These are phyloP conservation scores for Drusus annulatus DNA, from an alignment of 1,140 invertebrate genomes.

Conservation along the genomic window DNA sequence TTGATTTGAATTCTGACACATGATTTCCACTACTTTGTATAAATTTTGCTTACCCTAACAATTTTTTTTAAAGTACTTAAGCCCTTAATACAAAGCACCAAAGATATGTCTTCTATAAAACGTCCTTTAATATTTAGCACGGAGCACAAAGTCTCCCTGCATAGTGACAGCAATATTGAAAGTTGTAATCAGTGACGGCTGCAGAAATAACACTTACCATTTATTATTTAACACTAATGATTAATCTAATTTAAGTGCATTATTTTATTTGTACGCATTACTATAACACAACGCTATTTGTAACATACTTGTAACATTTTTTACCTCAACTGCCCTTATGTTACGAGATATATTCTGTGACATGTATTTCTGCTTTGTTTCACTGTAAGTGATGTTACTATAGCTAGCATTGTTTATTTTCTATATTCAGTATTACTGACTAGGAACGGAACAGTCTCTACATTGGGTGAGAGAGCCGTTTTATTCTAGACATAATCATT, in stretches of 20 bases:
- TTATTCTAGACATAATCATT: slow-evolving; percentile 48
- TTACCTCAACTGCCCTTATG: background rate
- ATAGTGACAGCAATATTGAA: background rate
- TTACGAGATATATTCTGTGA: slow-evolving; percentile 16
- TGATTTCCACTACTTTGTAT: too few species aligned
- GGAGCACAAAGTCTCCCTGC: too few species aligned
- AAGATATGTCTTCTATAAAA: too few species aligned
- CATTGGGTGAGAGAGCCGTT: slow-evolving; percentile 79
- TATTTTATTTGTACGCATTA: slow-evolving; percentile 33
- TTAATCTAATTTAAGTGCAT: slow-evolving; percentile 20
- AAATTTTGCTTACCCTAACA: too few species aligned
- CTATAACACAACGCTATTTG: slow-evolving; percentile 27
- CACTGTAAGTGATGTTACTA: slow-evolving; percentile 34
- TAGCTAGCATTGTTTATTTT: slow-evolving; percentile 61
- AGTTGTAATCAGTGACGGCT: background rate
- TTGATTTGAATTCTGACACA: too few species aligned
- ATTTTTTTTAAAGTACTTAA: too few species aligned
- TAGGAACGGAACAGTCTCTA: slow-evolving; percentile 82
- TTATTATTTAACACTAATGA: background rate
- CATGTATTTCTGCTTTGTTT: slow-evolving; percentile 30
- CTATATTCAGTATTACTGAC: slow-evolving; percentile 78
- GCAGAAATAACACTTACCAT: slow-evolving; percentile 3
- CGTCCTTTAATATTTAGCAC: too few species aligned
- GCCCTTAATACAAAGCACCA: too few species aligned
- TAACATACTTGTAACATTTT: slow-evolving; percentile 9